Percentiles rank a stretch among this genome's conserved stretches.
These are phyloP conservation scores for Venusia cambrica DNA, from an alignment of 2,888 invertebrate genomes.

Conservation along the genomic window DNA sequence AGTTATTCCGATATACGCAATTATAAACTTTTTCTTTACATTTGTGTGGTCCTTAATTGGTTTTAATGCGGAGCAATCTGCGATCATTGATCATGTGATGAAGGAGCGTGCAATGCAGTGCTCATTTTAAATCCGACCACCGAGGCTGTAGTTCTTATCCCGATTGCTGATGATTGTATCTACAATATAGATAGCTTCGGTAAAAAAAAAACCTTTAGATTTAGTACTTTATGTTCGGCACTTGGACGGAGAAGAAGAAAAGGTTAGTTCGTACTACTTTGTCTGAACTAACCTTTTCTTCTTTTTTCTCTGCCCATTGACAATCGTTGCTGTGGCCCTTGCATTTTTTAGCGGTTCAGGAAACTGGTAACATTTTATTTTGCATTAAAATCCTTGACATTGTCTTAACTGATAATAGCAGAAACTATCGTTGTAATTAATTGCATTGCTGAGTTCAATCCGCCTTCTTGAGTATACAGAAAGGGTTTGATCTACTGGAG, in stretches of 20 bases:
- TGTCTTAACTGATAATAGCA: constrained; percentile 13
- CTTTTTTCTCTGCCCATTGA: too few species aligned
- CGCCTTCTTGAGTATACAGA: constrained; percentile 2
- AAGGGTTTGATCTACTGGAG: constrained; percentile 1
- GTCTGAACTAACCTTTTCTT: too few species aligned
- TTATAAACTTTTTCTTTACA: constrained; percentile 45
- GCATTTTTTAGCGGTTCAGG: too few species aligned
- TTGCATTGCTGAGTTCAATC: constrained; percentile 23
- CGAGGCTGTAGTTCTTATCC: neutral
- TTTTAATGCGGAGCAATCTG: constrained; percentile 23
- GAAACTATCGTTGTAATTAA: constrained; percentile 50
- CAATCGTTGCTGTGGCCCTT: too few species aligned
- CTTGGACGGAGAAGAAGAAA: too few species aligned
- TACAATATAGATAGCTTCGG: too few species aligned
- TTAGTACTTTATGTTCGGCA: too few species aligned
- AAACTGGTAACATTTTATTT: too few species aligned
- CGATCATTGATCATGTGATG: constrained; percentile 17
- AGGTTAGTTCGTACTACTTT: too few species aligned
- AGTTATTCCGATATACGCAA: constrained; percentile 52
- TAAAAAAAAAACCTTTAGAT: too few species aligned
- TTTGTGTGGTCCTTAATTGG: constrained; percentile 29
- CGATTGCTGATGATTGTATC: neutral
- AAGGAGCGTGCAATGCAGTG: constrained; percentile 5
- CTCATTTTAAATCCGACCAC: constrained; percentile 2
- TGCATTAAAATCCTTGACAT: constrained; percentile 7